A percentile compares a stretch with the other conserved stretches of the same genome.
Evolutionary conservation across 2,888 invertebrate genomes (phyloP).

Genomic region (Heliconius erato): DNA sequence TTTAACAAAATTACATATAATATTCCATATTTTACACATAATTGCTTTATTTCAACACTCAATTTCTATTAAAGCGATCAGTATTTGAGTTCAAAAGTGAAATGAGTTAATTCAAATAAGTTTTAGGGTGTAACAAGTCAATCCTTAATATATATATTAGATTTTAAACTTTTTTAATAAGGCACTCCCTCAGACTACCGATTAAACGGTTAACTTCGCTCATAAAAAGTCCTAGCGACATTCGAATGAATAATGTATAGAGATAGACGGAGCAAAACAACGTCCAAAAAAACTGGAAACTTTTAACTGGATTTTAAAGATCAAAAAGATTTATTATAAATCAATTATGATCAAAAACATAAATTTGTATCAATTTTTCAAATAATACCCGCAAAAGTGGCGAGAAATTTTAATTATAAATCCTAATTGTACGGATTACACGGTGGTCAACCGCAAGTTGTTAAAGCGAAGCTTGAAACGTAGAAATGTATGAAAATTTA

Average conservation of each 20-base stretch:
- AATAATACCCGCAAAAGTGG: not conserved
- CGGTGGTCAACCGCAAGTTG: constrained; percentile 38
- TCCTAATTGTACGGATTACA: constrained; percentile 15
- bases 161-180: constrained; percentile 79
- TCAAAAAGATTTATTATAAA: not conserved
- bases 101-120: not conserved
- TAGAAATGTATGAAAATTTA: constrained; percentile 36
- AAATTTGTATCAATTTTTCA: not conserved
- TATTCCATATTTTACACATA: not conserved
- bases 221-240: constrained; percentile 58
- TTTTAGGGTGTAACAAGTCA: constrained; percentile 1
- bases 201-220: constrained; percentile 70
- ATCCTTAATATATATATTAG: constrained; percentile 32
- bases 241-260: constrained; percentile 60
- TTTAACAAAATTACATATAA: not conserved
- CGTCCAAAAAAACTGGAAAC: not conserved
- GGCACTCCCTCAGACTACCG: constrained; percentile 57
- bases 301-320: not conserved
- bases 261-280: not conserved
- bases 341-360: not conserved
- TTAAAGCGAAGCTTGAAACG: constrained; percentile 39
- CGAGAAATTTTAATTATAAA: constrained; percentile 13
- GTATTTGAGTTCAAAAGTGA: not conserved
- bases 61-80: not conserved
- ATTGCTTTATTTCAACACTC: not conserved